These are phyloP conservation scores for Mesorhabditis belari DNA, from an alignment of 2,888 invertebrate genomes.

Conservation along the genomic window DNA sequence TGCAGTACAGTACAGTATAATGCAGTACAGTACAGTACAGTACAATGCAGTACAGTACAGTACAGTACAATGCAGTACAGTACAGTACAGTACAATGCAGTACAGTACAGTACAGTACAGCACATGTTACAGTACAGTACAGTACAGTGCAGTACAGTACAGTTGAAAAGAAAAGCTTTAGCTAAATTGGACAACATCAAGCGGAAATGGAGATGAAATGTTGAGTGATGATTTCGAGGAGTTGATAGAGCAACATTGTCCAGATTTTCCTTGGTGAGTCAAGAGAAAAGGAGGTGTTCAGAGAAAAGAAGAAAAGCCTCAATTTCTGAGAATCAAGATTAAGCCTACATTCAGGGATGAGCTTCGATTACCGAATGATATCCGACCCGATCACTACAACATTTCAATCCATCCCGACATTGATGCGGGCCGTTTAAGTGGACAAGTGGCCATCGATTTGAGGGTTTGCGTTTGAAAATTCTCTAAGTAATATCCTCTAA, in stretches of 20 bases:
- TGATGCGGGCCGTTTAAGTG: slow-evolving; percentile 12
- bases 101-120: too few relatives aligned
- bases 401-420: slow-evolving; percentile 37
- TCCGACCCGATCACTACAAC: slow-evolving; percentile 45
- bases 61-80: too few relatives aligned
- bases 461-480: slow-evolving; percentile 6
- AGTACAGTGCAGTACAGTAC: too few relatives aligned
- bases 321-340: too few relatives aligned
- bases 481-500: not conserved
- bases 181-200: not conserved
- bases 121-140: too few relatives aligned
- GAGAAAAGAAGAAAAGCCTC: too few relatives aligned
- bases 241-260: not conserved
- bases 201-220: not conserved
- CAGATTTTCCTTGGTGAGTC: not conserved
- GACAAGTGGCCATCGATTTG: slow-evolving; percentile 23
- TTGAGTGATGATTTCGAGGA: not conserved
- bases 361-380: slow-evolving; percentile 52
- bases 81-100: too few relatives aligned
- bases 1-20: too few relatives aligned
- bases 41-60: too few relatives aligned
- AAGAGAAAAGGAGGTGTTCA: too few relatives aligned
- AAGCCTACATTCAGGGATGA: slow-evolving; percentile 54
- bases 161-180: too few relatives aligned
- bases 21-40: too few relatives aligned